Base-by-base conservation (phyloP, 2,113 vertebrate genomes). In the Amphiprion ocellaris region DNA sequence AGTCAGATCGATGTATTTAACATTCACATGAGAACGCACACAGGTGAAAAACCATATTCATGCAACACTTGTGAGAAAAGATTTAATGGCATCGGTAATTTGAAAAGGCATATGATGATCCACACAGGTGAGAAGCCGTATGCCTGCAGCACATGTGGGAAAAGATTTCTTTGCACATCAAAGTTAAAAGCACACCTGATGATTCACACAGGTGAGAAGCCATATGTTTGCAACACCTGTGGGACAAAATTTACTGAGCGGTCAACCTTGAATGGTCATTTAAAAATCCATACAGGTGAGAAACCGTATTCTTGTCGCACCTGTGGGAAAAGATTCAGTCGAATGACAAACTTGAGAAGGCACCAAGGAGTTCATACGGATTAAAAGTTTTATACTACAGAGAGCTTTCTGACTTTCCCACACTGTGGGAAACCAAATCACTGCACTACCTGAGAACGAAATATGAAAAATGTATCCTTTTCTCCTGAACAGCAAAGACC, bases 201-300 rank as follows among this genome's bases (percentile, higher is more conserved):
- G 7, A 50, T 6, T 0, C 76, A 80, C 28, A 76, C 80, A 1
- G 72, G 67, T 2, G 76, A 73, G 19, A 83, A 76, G 17, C 84
- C 71, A 5, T 70, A 52, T 9, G 1, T 5, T 1, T 85, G 83
- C 0, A 33, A 54, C 12, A 74, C 41, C 0, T 85, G 83, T 0
- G 59, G 74, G 0, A 81, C 33, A 37, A 37, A 37, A 37, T 37
- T 37, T 37, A 37, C 33, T 37, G 33, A 37, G 33, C 33, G 33
- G 78, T 15, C 12, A 17, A 19, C 15, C 47, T 37, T 37, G 33
- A 37, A 37, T 37, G 33, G 33, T 37, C 33, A 37, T 10, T 37
- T 37, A 10, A 37, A 37, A 37, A 37, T 37, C 33, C 33, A 37
- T 10, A 37, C 33, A 37, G 33, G 33, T 10, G 33, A 37, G 33